Evolutionary conservation across 2,113 vertebrate genomes (phyloP).

Genomic region (Varanus komodoensis): DNA sequence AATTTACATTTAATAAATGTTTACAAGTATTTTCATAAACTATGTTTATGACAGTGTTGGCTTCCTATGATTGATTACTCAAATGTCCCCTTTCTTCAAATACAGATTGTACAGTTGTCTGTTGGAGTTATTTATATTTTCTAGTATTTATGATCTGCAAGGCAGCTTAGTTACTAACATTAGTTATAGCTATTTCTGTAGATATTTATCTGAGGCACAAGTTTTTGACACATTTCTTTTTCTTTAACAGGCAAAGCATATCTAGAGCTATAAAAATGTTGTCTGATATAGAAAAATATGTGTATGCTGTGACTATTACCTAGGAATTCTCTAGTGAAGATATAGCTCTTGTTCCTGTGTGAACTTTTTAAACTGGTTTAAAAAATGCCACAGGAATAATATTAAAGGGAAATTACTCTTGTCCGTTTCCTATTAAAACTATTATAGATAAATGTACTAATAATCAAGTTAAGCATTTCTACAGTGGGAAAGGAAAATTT

Average conservation of each 20-base stretch:
- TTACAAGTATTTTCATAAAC: slow-evolving; percentile 87
- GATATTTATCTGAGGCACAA: slow-evolving; percentile 79
- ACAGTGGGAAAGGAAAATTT: not conserved
- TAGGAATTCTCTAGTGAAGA: slow-evolving; percentile 68
- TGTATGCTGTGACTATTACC: slow-evolving; percentile 70
- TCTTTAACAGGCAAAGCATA: slow-evolving; percentile 75
- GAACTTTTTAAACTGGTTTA: slow-evolving; percentile 56
- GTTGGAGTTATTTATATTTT: slow-evolving; percentile 79
- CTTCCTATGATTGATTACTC: slow-evolving; percentile 79
- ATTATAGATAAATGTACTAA: not conserved
- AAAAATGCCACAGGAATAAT: slow-evolving; percentile 49
- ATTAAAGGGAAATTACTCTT: slow-evolving; percentile 24
- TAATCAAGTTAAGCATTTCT: not conserved
- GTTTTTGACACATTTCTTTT: slow-evolving; percentile 76
- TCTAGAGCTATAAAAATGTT: slow-evolving; percentile 74
- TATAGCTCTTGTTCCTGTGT: slow-evolving; percentile 53
- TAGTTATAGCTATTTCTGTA: slow-evolving; percentile 77
- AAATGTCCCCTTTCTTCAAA: slow-evolving; percentile 74
- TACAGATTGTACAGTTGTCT: slow-evolving; percentile 75
- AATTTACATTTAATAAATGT: slow-evolving; percentile 88
- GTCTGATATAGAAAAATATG: slow-evolving; percentile 74
- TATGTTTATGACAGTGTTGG: slow-evolving; percentile 81
- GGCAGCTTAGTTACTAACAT: slow-evolving; percentile 82
- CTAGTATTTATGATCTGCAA: slow-evolving; percentile 76
- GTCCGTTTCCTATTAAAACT: not conserved